These are phyloP conservation scores for Trochalopteron elliotii DNA, from an alignment of 2,113 vertebrate genomes.

Conservation along the genomic window DNA sequence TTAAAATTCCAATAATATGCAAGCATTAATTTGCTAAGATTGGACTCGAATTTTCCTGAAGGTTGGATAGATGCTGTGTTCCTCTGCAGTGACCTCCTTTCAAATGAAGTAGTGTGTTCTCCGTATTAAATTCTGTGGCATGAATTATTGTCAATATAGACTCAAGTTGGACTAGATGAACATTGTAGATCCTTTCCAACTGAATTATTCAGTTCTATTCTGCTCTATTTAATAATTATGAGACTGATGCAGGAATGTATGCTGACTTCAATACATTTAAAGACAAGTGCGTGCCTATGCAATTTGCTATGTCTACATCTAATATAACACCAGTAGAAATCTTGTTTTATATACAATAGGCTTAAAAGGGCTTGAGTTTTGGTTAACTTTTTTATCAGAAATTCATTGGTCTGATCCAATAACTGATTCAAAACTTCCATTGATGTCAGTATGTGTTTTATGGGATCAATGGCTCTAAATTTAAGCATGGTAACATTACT, in stretches of 20 bases:
- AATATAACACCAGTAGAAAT: background rate
- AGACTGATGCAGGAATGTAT: background rate
- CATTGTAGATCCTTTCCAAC: background rate
- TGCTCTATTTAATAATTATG: background rate
- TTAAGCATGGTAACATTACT: background rate
- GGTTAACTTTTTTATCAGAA: background rate
- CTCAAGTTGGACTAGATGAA: background rate
- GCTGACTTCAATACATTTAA: background rate
- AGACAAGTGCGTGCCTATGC: background rate
- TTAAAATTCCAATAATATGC: background rate
- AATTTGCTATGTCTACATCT: background rate
- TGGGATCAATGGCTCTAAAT: background rate
- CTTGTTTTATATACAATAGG: background rate
- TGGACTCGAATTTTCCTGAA: background rate
- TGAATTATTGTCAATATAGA: background rate
- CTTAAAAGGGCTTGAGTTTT: background rate
- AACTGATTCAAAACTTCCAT: background rate
- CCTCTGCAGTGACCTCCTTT: background rate
- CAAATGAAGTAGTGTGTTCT: background rate
- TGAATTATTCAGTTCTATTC: background rate
- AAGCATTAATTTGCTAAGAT: background rate
- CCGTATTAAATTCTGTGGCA: background rate
- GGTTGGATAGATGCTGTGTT: background rate
- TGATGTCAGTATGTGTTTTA: background rate
- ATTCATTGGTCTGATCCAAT: background rate